Conservation (phyloP, 2,888 invertebrate species). For the Apodemia hepburni region DNA sequence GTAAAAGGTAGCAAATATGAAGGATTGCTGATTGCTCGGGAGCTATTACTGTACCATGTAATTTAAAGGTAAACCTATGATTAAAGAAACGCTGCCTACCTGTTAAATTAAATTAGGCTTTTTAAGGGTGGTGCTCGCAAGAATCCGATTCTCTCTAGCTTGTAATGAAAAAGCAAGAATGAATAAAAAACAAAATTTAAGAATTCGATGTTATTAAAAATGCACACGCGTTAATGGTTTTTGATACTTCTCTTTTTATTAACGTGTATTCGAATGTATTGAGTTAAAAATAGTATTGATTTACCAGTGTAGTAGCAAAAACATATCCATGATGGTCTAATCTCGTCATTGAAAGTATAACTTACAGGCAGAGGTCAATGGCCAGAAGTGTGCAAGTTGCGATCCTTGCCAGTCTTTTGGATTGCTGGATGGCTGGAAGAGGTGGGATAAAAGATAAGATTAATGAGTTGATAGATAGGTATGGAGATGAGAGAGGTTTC, state of each 20-base stretch:
- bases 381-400: too few species aligned
- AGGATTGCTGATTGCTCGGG: slow-evolving; percentile 74
- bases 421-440: too few species aligned
- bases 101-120: slow-evolving; percentile 80
- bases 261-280: neutral
- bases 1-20: slow-evolving; percentile 75
- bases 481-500: too few species aligned
- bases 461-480: too few species aligned
- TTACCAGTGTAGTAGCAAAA: neutral
- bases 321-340: too few species aligned
- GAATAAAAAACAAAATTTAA: slow-evolving; percentile 62
- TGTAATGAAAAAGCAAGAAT: slow-evolving; percentile 44
- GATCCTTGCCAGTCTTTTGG: too few species aligned
- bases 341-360: too few species aligned
- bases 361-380: too few species aligned
- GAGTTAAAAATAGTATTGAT: neutral
- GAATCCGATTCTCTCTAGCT: slow-evolving; percentile 57
- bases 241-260: slow-evolving; percentile 41
- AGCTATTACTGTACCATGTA: slow-evolving; percentile 72
- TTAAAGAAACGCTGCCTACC: slow-evolving; percentile 76
- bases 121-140: slow-evolving; percentile 66
- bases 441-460: too few species aligned
- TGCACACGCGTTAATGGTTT: slow-evolving; percentile 66
- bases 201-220: slow-evolving; percentile 59
- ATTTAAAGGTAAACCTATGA: slow-evolving; percentile 75